Evolutionary conservation across 2,113 vertebrate genomes (phyloP).

Genomic region (Cebidichthys violaceus): DNA sequence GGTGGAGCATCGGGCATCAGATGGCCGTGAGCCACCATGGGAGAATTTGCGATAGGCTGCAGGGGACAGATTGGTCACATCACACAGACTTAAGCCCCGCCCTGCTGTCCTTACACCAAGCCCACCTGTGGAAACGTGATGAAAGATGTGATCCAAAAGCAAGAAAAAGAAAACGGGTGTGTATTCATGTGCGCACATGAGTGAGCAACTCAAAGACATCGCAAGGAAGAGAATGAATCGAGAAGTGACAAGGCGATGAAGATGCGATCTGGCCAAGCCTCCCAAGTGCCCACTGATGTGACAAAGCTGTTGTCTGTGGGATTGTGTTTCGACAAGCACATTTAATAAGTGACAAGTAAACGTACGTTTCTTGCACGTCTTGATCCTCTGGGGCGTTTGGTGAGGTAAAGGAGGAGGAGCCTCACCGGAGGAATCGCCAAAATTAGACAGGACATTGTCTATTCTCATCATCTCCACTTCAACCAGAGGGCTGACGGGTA

Average conservation of each 20-base stretch:
- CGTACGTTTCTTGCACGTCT: constrained; percentile 64
- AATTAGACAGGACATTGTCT: constrained; percentile 65
- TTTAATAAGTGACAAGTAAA: not conserved
- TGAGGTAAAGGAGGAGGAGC: constrained; percentile 19
- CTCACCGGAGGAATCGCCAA: constrained; percentile 57
- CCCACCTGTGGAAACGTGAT: constrained; percentile 79
- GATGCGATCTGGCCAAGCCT: not conserved
- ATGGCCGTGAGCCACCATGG: constrained; percentile 49
- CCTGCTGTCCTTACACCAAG: constrained; percentile 73
- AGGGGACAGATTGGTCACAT: constrained; percentile 89
- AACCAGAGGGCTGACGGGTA: constrained; percentile 66
- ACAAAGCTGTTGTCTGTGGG: not conserved
- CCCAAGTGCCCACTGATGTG: constrained; percentile 11
- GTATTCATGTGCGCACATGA: not conserved
- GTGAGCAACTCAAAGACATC: constrained; percentile 23
- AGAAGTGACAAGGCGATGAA: not conserved
- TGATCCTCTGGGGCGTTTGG: constrained; percentile 47
- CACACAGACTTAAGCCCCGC: constrained; percentile 84
- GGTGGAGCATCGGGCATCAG: constrained; percentile 59
- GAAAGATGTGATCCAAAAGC: constrained; percentile 29
- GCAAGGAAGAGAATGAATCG: not conserved
- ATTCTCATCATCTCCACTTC: constrained; percentile 77
- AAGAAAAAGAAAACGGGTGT: not conserved
- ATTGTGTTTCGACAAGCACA: not conserved
- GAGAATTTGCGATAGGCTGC: constrained; percentile 77